Conservation (phyloP, 2,113 vertebrate species). For the Phycodurus eques region DNA sequence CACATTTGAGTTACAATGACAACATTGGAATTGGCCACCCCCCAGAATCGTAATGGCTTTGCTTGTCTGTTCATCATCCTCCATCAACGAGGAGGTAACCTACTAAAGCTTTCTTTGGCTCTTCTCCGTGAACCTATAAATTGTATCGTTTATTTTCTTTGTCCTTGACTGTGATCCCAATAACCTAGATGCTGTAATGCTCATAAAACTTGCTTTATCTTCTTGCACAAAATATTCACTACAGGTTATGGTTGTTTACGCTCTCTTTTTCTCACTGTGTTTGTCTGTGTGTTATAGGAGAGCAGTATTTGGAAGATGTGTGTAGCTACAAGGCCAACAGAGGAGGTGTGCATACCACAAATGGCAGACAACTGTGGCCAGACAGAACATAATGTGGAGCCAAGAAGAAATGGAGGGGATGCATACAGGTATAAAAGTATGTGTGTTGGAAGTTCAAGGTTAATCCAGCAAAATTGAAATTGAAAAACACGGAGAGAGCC, state of each 20-base stretch:
- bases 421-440: slow-evolving; percentile 68
- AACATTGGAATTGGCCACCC: neutral
- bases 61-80: neutral
- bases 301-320: slow-evolving; percentile 83
- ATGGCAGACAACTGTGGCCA: slow-evolving; percentile 58
- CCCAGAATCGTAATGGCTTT: neutral
- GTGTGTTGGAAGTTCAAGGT: neutral
- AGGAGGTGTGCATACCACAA: slow-evolving; percentile 58
- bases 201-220: slow-evolving; percentile 26
- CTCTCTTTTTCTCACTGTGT: slow-evolving; percentile 7
- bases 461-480: neutral
- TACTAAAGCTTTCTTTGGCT: neutral
- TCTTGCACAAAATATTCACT: slow-evolving; percentile 13
- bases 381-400: slow-evolving; percentile 58
- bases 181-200: slow-evolving; percentile 20
- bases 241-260: slow-evolving; percentile 5
- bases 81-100: neutral
- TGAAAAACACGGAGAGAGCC: too few species aligned
- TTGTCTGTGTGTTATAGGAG: slow-evolving; percentile 62
- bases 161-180: slow-evolving; percentile 20
- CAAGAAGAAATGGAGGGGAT: slow-evolving; percentile 26
- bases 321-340: slow-evolving; percentile 61
- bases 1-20: neutral
- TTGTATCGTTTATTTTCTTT: slow-evolving; percentile 21
- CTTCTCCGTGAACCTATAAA: slow-evolving; percentile 37